Conservation (phyloP, 2,888 invertebrate species). For the Lithosia quadra region DNA sequence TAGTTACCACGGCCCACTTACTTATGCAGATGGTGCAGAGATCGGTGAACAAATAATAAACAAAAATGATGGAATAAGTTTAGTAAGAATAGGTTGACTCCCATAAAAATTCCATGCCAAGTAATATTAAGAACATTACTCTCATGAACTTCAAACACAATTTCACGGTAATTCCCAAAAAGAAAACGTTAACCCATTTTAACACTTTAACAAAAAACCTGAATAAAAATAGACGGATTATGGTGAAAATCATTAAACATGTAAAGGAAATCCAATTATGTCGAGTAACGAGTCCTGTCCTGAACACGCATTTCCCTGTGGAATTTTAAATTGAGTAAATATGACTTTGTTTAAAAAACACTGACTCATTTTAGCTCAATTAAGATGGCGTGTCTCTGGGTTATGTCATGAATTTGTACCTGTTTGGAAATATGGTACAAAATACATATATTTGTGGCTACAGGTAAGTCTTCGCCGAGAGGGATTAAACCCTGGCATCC, state of each 20-base stretch:
- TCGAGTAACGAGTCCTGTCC: constrained; percentile 64
- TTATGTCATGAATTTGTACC: not conserved
- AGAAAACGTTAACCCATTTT: constrained; percentile 14
- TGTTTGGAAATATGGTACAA: not conserved
- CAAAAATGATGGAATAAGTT: not conserved
- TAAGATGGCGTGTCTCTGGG: constrained; percentile 15
- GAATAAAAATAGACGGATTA: constrained; percentile 17
- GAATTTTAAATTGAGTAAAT: constrained; percentile 67
- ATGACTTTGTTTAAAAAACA: constrained; percentile 47
- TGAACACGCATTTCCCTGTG: constrained; percentile 61
- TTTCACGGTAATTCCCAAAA: constrained; percentile 17
- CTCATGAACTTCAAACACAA: not conserved
- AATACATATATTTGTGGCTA: not conserved
- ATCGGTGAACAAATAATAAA: not conserved
- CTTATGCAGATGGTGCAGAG: not conserved
- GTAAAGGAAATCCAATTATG: constrained; percentile 53
- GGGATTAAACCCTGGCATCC: not conserved
- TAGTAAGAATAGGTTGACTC: not conserved
- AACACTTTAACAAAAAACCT: constrained; percentile 17
- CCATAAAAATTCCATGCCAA: not conserved
- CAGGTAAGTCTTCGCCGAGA: not conserved
- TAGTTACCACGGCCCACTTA: not conserved
- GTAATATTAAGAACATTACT: not conserved
- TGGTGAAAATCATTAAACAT: constrained; percentile 43
- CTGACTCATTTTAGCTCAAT: constrained; percentile 30